These are phyloP conservation scores for Phymanthus crucifer DNA, from an alignment of 92 coral and sea anemone species.

Conservation along the genomic window DNA sequence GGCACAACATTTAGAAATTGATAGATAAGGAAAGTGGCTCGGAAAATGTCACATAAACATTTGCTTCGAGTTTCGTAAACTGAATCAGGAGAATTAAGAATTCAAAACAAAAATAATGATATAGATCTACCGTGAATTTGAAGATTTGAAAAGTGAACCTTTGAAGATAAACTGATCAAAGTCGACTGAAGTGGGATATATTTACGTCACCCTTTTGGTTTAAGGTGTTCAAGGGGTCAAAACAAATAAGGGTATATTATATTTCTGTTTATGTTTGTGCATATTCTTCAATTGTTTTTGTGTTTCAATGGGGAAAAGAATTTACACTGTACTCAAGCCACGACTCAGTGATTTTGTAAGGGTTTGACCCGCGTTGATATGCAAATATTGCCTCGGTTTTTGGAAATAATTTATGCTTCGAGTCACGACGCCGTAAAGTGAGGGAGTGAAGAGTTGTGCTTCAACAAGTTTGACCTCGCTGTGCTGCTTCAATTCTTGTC, in stretches of 20 bases:
- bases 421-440: background rate
- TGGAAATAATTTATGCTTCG: background rate
- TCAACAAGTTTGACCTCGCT: background rate
- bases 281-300: background rate
- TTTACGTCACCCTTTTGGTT: too few species aligned
- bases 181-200: too few species aligned
- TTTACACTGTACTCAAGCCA: background rate
- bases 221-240: too few species aligned
- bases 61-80: too few species aligned
- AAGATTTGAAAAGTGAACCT: too few species aligned
- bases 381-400: constrained; percentile 1
- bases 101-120: too few species aligned
- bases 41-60: too few species aligned
- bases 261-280: background rate
- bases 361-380: constrained; percentile 21
- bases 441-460: constrained; percentile 6
- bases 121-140: too few species aligned
- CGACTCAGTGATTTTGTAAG: constrained; percentile 15
- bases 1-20: too few species aligned
- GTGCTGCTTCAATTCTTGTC: background rate
- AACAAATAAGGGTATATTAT: background rate
- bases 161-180: too few species aligned
- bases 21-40: too few species aligned
- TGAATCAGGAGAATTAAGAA: too few species aligned
- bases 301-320: background rate